These are phyloP conservation scores for Aphelinus certus DNA, from an alignment of 1,140 invertebrate genomes.

Conservation along the genomic window DNA sequence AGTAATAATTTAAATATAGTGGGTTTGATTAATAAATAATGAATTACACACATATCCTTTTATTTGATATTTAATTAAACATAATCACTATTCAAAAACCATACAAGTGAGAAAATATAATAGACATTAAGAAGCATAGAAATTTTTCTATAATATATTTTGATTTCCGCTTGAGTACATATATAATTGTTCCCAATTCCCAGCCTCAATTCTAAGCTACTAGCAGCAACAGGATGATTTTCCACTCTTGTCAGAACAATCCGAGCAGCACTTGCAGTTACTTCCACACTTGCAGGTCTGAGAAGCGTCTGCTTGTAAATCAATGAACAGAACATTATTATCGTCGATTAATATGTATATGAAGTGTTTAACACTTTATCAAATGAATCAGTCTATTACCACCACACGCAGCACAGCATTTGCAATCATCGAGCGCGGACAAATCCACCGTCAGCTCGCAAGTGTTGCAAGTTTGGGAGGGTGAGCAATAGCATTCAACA, in stretches of 20 bases:
- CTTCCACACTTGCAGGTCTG: slow-evolving; percentile 18
- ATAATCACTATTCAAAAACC: not conserved
- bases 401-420: slow-evolving; percentile 11
- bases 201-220: not conserved
- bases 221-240: not conserved
- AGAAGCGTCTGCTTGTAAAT: not conserved
- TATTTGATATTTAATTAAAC: no score
- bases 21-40: no score
- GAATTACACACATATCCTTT: no score
- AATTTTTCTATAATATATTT: not conserved
- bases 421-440: not conserved
- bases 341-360: not conserved
- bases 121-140: no score
- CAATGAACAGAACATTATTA: not conserved
- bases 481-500: not conserved
- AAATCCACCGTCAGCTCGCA: not conserved
- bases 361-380: not conserved
- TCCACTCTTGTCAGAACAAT: not conserved
- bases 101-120: no score
- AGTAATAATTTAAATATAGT: no score
- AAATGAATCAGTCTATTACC: not conserved
- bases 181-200: not conserved
- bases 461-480: not conserved
- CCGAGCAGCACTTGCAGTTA: slow-evolving; percentile 19
- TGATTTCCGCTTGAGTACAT: not conserved